Evolutionary conservation across 2,888 invertebrate species (phyloP), one percentile per base, ranked within the genome.

Genomic region (Mycalesis mineus): DNA sequence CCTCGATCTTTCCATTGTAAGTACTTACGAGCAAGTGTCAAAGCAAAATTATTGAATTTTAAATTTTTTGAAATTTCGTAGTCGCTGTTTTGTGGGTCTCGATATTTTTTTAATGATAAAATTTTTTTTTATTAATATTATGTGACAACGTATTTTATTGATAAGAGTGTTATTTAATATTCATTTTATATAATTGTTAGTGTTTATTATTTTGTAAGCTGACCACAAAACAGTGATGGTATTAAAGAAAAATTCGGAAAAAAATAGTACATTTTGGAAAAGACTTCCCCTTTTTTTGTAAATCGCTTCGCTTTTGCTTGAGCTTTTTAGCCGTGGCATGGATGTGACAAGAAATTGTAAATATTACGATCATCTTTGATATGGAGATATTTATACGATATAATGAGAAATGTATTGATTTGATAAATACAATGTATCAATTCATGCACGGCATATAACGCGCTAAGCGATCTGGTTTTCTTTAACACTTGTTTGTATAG

Each of bases 401-500:
- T 6, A 33, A 33, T 33, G 2, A 33, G 7, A 33, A 33, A 33
- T 33, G 7, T 5, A 33, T 6, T 33, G 3, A 33, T 33, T 33
- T 9, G 7, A 33, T 33, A 33, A 33, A 7, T 50, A 28, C n/a
- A 37, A 9, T 42, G n/a, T 45, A n/a, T n/a, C 64, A 73, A 70
- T 74, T 70, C 77, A 74, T 70, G 65, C 47, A 68, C 71, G 73
- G 76, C 75, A 73, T 71, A 75, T 87, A 85, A 84, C 75, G 75
- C 75, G 74, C 80, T 81, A 64, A 84, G 87, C 87, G 81, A 82
- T 73, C 73, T 83, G 77, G 74, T 80, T 84, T 82, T 82, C 82
- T 80, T 85, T 89, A 89, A 88, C 87, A 86, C 88, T 87, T 88
- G 86, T 86, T 84, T 89, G 87, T 88, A 85, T 86, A 77, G 67